Evolutionary conservation across 53 echinoderm and acorn worm genomes (phyloP).

Genomic region (Temnopleurus reevesii): DNA sequence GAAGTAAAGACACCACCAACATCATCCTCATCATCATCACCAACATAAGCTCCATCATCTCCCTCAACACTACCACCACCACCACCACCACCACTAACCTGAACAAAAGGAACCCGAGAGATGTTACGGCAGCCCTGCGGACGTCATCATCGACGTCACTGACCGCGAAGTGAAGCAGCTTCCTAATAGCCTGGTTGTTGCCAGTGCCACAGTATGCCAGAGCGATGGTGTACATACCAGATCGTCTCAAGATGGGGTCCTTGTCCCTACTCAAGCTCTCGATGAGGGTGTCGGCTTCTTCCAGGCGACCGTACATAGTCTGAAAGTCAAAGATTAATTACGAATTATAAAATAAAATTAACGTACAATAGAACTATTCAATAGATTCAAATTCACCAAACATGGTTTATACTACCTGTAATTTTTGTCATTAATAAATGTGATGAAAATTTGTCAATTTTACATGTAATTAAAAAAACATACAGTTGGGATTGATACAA

Average conservation of each 20-base stretch:
- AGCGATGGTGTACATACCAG: slow-evolving; percentile 97
- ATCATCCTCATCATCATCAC: background rate
- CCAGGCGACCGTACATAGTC: slow-evolving; percentile 96
- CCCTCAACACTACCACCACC: background rate
- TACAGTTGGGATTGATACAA: too few species aligned
- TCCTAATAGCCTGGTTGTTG: slow-evolving; percentile 91
- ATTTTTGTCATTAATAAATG: too few species aligned
- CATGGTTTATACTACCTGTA: too few species aligned
- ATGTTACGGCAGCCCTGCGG: slow-evolving; percentile 89
- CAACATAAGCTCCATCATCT: too few species aligned
- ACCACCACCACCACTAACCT: slow-evolving; percentile 62
- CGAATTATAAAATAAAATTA: too few species aligned
- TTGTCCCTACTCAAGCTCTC: slow-evolving; percentile 91
- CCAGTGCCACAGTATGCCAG: slow-evolving; percentile 97
- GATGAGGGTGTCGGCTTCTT: slow-evolving; percentile 92
- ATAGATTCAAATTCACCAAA: too few species aligned
- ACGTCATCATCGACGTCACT: slow-evolving; percentile 97
- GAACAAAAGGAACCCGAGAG: slow-evolving; percentile 90
- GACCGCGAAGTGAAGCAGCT: slow-evolving; percentile 93
- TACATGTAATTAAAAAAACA: too few species aligned
- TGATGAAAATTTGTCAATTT: too few species aligned
- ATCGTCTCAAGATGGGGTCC: slow-evolving; percentile 90
- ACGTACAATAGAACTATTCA: too few species aligned
- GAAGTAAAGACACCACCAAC: slow-evolving; percentile 63
- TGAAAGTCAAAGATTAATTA: background rate